phyloP scores from a whole-genome alignment of 2,888 invertebrate genomes.

The Thymelicus sylvestris region DNA sequence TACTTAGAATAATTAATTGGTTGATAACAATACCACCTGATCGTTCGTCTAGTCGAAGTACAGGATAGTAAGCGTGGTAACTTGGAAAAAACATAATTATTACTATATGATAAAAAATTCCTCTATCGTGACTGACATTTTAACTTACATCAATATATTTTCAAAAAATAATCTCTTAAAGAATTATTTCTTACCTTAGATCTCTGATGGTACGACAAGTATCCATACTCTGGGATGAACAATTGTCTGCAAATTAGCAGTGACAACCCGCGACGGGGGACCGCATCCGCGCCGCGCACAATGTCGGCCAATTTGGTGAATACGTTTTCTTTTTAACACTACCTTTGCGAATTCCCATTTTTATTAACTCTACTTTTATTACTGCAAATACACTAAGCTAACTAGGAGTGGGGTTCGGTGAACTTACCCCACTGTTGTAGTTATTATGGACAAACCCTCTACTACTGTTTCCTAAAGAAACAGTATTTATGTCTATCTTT shows the following conservation, averaged over 20 bases:
- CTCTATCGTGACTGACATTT: background rate
- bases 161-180: too few relatives aligned
- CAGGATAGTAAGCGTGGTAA: too few relatives aligned
- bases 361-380: conserved; percentile 20
- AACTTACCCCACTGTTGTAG: too few relatives aligned
- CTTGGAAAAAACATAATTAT: too few relatives aligned
- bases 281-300: conserved; percentile 61
- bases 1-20: too few relatives aligned
- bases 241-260: conserved; percentile 81
- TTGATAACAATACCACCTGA: too few relatives aligned
- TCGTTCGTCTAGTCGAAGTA: too few relatives aligned
- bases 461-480: too few relatives aligned
- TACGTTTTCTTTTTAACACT: conserved; percentile 28
- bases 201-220: background rate
- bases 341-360: conserved; percentile 25
- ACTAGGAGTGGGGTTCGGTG: background rate
- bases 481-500: too few relatives aligned
- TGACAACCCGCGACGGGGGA: conserved; percentile 68
- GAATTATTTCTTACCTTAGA: background rate
- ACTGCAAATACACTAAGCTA: background rate
- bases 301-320: conserved; percentile 35
- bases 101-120: too few relatives aligned
- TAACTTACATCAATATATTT: background rate
- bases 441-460: too few relatives aligned
- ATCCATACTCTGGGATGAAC: conserved; percentile 69